phyloP scores from a whole-genome alignment of 2,888 invertebrate species.

The Lamellibrachia satsuma region DNA sequence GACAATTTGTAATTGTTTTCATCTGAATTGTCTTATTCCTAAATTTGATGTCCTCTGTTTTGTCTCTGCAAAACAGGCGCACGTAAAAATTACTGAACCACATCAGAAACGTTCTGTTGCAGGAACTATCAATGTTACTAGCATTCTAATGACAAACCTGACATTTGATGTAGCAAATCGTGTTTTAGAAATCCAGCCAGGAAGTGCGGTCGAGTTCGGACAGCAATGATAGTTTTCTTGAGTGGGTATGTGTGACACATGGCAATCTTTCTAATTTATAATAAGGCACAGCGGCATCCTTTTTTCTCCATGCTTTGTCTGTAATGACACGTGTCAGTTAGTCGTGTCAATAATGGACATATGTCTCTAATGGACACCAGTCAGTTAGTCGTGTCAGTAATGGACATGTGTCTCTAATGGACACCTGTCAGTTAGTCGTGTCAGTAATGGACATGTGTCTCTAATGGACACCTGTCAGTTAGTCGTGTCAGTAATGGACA shows the following conservation, averaged over 20 bases:
- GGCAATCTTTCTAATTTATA: neutral
- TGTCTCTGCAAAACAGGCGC: neutral
- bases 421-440: too few species aligned
- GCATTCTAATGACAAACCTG: neutral
- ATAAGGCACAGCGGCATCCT: neutral
- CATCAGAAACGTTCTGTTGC: neutral
- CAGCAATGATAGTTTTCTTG: slow-evolving; percentile 2
- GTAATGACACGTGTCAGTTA: too few species aligned
- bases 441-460: too few species aligned
- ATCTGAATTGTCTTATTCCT: neutral
- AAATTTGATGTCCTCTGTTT: neutral
- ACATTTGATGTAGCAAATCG: neutral
- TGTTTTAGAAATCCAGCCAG: neutral
- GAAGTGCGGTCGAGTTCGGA: neutral
- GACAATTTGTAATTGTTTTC: neutral
- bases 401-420: too few species aligned
- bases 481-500: too few species aligned
- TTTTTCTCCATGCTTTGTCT: too few species aligned
- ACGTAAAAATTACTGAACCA: neutral
- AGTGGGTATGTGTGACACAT: neutral
- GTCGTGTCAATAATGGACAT: too few species aligned
- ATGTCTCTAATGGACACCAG: too few species aligned
- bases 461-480: too few species aligned
- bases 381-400: too few species aligned
- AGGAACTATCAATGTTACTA: neutral